Evolutionary conservation across 2,113 vertebrate genomes (phyloP).

Genomic region (Ptilonorhynchus violaceus): DNA sequence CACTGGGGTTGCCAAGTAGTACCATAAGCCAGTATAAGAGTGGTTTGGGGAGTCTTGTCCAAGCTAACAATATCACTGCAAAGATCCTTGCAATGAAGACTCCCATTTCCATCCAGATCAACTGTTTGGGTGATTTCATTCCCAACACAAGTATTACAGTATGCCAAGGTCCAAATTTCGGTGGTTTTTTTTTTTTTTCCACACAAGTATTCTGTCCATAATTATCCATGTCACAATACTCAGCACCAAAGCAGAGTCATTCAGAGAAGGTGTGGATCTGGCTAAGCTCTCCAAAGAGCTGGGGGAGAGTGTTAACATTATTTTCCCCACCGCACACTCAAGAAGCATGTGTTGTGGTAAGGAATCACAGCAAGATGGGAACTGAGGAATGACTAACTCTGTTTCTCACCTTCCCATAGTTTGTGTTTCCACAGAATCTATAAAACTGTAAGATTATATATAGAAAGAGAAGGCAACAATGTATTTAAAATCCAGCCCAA

Average conservation of each 20-base stretch:
- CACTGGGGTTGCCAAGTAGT: neutral
- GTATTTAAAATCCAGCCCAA: neutral
- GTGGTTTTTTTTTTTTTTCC: neutral
- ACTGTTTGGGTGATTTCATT: neutral
- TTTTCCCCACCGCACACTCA: neutral
- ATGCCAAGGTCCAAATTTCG: neutral
- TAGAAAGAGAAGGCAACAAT: neutral
- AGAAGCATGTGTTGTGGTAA: neutral
- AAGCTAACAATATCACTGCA: neutral
- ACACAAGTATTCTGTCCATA: neutral
- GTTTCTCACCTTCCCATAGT: neutral
- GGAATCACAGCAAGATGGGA: neutral
- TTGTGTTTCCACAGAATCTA: neutral
- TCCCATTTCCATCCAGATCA: neutral
- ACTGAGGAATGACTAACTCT: neutral
- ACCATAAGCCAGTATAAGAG: neutral
- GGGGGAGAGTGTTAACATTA: neutral
- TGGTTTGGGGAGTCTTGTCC: neutral
- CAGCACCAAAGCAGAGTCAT: neutral
- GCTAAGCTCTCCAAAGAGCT: neutral
- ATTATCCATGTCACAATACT: neutral
- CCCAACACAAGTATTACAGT: rapidly evolving
- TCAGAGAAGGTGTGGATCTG: neutral
- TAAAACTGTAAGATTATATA: neutral
- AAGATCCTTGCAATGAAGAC: neutral